These are phyloP conservation scores for Boloria selene DNA, from an alignment of 2,888 invertebrate species.

Conservation along the genomic window DNA sequence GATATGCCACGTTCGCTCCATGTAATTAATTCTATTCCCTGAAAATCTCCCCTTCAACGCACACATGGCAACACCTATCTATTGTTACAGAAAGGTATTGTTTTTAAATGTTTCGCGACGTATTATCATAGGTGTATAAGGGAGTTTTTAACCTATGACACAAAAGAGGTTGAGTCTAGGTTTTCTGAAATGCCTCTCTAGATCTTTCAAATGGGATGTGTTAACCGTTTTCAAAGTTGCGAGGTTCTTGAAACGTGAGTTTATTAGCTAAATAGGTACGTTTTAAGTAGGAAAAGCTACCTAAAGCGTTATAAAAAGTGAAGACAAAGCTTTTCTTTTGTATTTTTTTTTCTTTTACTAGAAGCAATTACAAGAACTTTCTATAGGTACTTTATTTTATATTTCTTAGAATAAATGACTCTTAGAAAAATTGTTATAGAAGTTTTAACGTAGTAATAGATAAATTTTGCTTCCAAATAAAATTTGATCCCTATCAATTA, in stretches of 20 bases:
- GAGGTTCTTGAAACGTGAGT: background rate
- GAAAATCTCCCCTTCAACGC: constrained; percentile 36
- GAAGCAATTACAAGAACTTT: no score
- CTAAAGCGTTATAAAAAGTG: no score
- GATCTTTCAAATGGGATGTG: background rate
- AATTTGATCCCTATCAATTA: constrained; percentile 7
- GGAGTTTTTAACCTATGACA: constrained; percentile 13
- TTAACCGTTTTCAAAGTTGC: background rate
- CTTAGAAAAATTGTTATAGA: background rate
- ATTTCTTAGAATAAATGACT: no score
- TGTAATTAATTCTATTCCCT: constrained; percentile 52
- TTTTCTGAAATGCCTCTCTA: background rate
- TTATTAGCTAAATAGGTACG: no score
- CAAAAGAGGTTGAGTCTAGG: constrained; percentile 5
- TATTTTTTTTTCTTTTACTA: no score
- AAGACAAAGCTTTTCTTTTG: no score
- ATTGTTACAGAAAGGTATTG: constrained; percentile 35
- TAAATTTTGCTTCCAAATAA: constrained; percentile 1
- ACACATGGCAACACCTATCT: constrained; percentile 38
- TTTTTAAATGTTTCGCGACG: constrained; percentile 25
- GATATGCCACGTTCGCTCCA: constrained; percentile 46
- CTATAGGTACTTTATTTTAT: no score
- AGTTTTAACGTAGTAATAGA: background rate
- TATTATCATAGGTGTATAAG: constrained; percentile 24
- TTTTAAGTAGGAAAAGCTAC: no score